These are phyloP conservation scores for Xiphophorus couchianus DNA, from an alignment of 2,113 vertebrate genomes.

Conservation along the genomic window DNA sequence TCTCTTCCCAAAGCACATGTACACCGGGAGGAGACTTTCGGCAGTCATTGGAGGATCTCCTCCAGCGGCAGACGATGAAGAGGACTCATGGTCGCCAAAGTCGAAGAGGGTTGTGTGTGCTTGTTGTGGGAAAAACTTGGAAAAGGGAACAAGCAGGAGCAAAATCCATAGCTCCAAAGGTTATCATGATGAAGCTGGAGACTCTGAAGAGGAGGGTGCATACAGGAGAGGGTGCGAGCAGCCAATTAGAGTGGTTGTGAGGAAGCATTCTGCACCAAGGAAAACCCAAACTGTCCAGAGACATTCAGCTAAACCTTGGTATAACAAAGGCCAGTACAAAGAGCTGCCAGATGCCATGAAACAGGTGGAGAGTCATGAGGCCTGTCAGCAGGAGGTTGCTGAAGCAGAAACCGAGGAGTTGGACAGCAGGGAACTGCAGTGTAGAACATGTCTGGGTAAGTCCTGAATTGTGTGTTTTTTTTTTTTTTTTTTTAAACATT, in stretches of 20 bases:
- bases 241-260: slow-evolving; percentile 46
- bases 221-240: slow-evolving; percentile 45
- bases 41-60: slow-evolving; percentile 1
- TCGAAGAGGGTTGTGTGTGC: slow-evolving; percentile 63
- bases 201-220: slow-evolving; percentile 68
- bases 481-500: background rate
- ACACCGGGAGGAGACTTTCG: slow-evolving; percentile 24
- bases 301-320: slow-evolving; percentile 44
- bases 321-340: slow-evolving; percentile 54
- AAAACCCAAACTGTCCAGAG: slow-evolving; percentile 50
- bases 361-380: slow-evolving; percentile 16
- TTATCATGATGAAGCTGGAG: slow-evolving; percentile 52
- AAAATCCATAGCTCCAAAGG: slow-evolving; percentile 43
- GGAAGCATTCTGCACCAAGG: slow-evolving; percentile 56
- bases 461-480: no score
- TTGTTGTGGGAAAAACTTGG: slow-evolving; percentile 73
- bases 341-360: slow-evolving; percentile 8
- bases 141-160: slow-evolving; percentile 34
- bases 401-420: slow-evolving; percentile 37
- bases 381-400: slow-evolving; percentile 24
- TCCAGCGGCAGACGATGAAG: background rate
- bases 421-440: slow-evolving; percentile 39
- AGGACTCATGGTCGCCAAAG: slow-evolving; percentile 48
- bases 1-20: slow-evolving; percentile 66
- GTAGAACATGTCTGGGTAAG: slow-evolving; percentile 64